phyloP scores from a whole-genome alignment of 2,797 vertebrate species.

The Sciurus carolinensis region DNA sequence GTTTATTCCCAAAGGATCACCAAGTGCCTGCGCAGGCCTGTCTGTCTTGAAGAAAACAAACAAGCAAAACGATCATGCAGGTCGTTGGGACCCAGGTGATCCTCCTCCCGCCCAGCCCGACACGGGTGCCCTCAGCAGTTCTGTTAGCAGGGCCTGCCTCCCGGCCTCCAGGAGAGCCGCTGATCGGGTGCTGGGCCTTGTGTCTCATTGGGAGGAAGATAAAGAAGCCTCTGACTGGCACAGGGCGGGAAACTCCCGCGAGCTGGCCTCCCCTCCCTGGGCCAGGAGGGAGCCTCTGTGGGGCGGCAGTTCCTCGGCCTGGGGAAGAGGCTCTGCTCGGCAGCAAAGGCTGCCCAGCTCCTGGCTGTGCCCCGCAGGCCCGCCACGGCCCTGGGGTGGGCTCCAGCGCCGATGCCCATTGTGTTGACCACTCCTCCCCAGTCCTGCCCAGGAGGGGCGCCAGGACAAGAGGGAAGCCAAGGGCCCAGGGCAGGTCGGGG shows the following conservation, averaged over 20 bases:
- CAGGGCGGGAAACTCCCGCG: neutral
- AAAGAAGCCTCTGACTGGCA: too few relatives aligned
- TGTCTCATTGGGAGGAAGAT: neutral
- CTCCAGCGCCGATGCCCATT: neutral
- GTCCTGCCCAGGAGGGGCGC: constrained; percentile 73
- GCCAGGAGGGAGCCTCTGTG: neutral
- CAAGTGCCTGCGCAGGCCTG: neutral
- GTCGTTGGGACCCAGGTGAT: neutral
- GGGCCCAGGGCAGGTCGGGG: constrained; percentile 72
- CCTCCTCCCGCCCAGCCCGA: rapidly evolving
- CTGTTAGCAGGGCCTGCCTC: neutral
- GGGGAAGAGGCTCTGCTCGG: too few relatives aligned
- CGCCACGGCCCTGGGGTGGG: too few relatives aligned
- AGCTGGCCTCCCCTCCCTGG: neutral
- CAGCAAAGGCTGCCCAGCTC: rapidly evolving
- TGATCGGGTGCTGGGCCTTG: neutral
- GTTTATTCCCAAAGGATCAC: rapidly evolving
- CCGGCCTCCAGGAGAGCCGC: rapidly evolving
- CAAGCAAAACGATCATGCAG: neutral
- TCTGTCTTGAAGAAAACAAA: neutral
- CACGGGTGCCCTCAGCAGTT: neutral
- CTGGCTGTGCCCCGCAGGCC: rapidly evolving
- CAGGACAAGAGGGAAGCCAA: constrained; percentile 70
- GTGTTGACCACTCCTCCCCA: constrained; percentile 77
- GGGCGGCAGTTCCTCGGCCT: too few relatives aligned